phyloP scores from a whole-genome alignment of 2,797 vertebrate species.

The Lutjanus argentimaculatus region DNA sequence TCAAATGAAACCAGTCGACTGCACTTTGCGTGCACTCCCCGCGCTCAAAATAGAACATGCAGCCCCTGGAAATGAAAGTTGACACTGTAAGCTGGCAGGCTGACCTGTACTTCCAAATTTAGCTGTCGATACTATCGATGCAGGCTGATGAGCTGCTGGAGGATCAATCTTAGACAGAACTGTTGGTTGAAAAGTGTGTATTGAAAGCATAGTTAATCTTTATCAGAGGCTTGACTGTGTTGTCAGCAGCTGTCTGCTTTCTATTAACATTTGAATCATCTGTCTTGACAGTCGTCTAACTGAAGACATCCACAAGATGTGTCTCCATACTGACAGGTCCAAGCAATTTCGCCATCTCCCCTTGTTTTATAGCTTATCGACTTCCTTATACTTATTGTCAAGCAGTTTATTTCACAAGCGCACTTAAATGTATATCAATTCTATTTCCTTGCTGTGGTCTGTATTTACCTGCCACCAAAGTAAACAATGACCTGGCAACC shows the following conservation, averaged over 20 bases:
- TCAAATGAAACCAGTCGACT: conserved; percentile 59
- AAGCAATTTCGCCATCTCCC: conserved; percentile 26
- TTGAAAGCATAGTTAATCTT: conserved; percentile 40
- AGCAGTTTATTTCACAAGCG: conserved; percentile 31
- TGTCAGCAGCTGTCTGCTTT: conserved; percentile 46
- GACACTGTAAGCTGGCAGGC: conserved; percentile 72
- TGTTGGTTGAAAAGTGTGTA: conserved; percentile 36
- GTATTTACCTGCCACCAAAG: conserved; percentile 26
- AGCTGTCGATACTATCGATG: conserved; percentile 66
- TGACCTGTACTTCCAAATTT: conserved; percentile 75
- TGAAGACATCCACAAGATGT: conserved; percentile 42
- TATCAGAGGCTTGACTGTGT: conserved; percentile 40
- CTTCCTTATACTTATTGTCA: conserved; percentile 21
- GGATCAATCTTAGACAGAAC: conserved; percentile 31
- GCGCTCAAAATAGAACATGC: conserved; percentile 75
- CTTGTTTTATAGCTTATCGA: conserved; percentile 37
- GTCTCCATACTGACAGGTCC: conserved; percentile 41
- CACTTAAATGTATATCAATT: conserved; percentile 30
- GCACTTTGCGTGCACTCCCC: conserved; percentile 53
- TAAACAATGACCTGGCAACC: conserved; percentile 39
- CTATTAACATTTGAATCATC: conserved; percentile 53
- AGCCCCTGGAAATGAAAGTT: conserved; percentile 77
- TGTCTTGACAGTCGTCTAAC: conserved; percentile 38
- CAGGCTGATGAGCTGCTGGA: conserved; percentile 56
- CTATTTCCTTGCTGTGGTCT: conserved; percentile 20